Evolutionary conservation across 1,140 invertebrate genomes (phyloP), one percentile per base, ranked within the genome.

Genomic region (Zophobas atratus): DNA sequence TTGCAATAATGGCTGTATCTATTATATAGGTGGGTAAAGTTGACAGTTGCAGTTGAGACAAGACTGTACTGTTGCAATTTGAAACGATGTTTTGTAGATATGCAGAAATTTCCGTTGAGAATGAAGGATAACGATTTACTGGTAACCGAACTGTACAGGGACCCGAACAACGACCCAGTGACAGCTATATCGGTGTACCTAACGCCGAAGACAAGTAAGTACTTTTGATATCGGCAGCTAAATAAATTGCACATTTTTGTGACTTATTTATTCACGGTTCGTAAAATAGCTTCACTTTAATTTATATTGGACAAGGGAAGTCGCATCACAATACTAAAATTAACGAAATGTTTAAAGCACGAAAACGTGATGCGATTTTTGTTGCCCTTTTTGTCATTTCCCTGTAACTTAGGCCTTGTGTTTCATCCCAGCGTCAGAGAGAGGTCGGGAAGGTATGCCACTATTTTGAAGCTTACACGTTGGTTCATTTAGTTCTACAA

Each of bases 121-220:
- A 99, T 99, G 97, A 99, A 99, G 87, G 98, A 99, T 85, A 99
- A 99, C 87, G 98, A 99, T 90, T 89, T 99, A 1, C 87, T 99
- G 32, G 97, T 99, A 0, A 99, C 98, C 32, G 97, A 99, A 88
- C 87, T 99, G 1, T 99, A 99, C 85, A 92, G 93, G 86, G 98
- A 99, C 89, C 96, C 96, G 8, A 94, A 95, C 80, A 93, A 94
- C 84, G 98, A 99, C 88, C 94, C 96, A 34, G 98, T 99, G 43
- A 99, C 98, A 51, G 96, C 98, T n/a, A 97, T 99, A 81, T 99
- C 97, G 57, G 98, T 99, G 1, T 99, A 99, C 88, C 89, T 99
- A 35, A 99, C 98, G 33, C 97, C 97, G 33, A 99, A 99, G 91
- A 99, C 97, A 81, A 98, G 96, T 97, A 91, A 91, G 92, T 90